These are phyloP conservation scores for Megaceryle maxima DNA, from an alignment of 2,113 vertebrate species.

Conservation along the genomic window DNA sequence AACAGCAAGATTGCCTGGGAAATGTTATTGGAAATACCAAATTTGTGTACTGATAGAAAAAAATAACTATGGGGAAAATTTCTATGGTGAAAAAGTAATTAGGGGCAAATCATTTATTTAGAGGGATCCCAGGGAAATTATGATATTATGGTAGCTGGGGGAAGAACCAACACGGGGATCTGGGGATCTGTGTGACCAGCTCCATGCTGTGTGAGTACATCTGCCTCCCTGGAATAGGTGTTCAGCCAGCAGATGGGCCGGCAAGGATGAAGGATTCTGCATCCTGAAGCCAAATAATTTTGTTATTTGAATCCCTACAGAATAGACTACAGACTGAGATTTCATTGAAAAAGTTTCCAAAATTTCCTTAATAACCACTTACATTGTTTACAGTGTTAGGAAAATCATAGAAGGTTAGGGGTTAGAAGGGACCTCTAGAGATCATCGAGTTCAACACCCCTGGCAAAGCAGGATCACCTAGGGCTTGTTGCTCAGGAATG, in stretches of 20 bases:
- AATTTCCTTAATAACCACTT: not conserved
- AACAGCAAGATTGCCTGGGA: not conserved
- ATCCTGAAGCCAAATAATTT: rapidly evolving
- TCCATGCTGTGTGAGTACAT: too few relatives aligned
- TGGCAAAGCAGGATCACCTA: too few relatives aligned
- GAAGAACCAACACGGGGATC: not conserved
- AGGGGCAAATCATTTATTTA: not conserved
- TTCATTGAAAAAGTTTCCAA: not conserved
- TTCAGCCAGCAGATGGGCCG: not conserved
- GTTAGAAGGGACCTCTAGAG: too few relatives aligned
- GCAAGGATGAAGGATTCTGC: not conserved
- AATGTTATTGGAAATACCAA: not conserved
- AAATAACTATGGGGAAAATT: too few relatives aligned
- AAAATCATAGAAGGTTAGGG: not conserved
- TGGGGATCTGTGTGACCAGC: rapidly evolving
- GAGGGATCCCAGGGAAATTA: not conserved
- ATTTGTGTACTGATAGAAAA: not conserved
- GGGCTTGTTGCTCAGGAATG: too few relatives aligned
- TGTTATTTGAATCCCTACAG: not conserved
- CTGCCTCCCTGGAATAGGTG: not conserved
- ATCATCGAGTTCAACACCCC: too few relatives aligned
- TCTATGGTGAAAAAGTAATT: not conserved
- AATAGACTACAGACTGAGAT: not conserved
- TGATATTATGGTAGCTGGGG: not conserved
- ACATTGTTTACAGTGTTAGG: not conserved